Conservation (phyloP, 2,888 invertebrate genomes). For the Flexamia atlantica region DNA sequence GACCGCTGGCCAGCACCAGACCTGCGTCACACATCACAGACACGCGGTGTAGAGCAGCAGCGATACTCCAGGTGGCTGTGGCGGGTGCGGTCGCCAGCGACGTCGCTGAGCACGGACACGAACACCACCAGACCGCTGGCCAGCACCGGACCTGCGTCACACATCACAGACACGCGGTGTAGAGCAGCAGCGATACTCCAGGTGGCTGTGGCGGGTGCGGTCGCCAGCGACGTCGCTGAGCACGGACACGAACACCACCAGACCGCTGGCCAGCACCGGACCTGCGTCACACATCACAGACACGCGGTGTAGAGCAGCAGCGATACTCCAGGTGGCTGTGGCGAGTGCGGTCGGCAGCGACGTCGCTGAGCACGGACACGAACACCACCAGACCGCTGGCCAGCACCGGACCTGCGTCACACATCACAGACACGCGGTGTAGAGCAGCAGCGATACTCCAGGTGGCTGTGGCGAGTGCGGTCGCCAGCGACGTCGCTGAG, state of each 20-base stretch:
- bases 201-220: slow-evolving; percentile 71
- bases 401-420: slow-evolving; percentile 77
- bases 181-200: not conserved
- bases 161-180: not conserved
- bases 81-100: slow-evolving; percentile 68
- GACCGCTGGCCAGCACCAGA: slow-evolving; percentile 79
- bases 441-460: not conserved
- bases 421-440: not conserved
- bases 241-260: slow-evolving; percentile 80
- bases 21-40: slow-evolving; percentile 73
- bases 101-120: slow-evolving; percentile 79
- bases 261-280: slow-evolving; percentile 79
- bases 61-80: no score
- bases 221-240: no score
- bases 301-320: not conserved
- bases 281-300: slow-evolving; percentile 73
- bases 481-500: no score
- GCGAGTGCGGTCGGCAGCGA: slow-evolving; percentile 68
- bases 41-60: not conserved
- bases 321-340: no score
- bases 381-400: slow-evolving; percentile 80
- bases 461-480: slow-evolving; percentile 71
- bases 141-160: slow-evolving; percentile 77
- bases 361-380: slow-evolving; percentile 79
- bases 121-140: slow-evolving; percentile 80